Conservation (phyloP, 37 sponge, comb jelly and placozoan species). For the Spongia lamella region DNA sequence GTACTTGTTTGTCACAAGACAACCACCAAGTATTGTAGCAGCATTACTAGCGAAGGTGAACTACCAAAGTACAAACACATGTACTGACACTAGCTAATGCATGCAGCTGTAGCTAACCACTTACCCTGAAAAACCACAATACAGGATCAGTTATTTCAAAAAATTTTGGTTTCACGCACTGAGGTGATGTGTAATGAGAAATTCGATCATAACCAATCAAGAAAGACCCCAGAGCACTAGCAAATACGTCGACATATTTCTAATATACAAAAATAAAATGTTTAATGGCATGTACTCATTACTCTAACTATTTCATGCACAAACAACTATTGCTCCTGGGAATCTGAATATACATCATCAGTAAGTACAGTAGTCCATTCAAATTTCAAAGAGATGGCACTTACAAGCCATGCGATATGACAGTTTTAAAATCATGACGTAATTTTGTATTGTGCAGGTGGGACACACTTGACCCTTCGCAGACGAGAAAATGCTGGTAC, state of each 20-base stretch:
- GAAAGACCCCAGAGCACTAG: slow-evolving; percentile 50
- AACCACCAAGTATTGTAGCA: slow-evolving; percentile 67
- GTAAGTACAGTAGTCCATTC: too few species aligned
- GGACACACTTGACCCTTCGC: too few species aligned
- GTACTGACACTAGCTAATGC: not conserved
- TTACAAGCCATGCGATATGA: too few species aligned
- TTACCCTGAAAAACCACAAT: slow-evolving; percentile 48
- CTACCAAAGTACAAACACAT: slow-evolving; percentile 24
- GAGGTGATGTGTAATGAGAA: slow-evolving; percentile 51
- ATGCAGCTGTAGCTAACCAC: not conserved
- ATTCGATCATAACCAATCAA: slow-evolving; percentile 42
- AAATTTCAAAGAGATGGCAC: too few species aligned
- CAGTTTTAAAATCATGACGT: too few species aligned
- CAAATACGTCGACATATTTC: slow-evolving; percentile 61
- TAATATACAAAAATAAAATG: not conserved
- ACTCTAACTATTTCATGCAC: too few species aligned
- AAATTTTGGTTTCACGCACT: slow-evolving; percentile 12
- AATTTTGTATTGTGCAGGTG: too few species aligned
- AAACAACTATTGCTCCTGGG: too few species aligned
- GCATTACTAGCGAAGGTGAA: slow-evolving; percentile 77
- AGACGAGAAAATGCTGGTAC: too few species aligned
- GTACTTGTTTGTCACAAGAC: slow-evolving; percentile 40
- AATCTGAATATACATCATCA: too few species aligned
- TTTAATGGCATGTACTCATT: too few species aligned
- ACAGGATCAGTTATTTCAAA: slow-evolving; percentile 28